These are phyloP conservation scores for Lutraria rhynchaena DNA, from an alignment of 1,140 invertebrate species.

Conservation along the genomic window DNA sequence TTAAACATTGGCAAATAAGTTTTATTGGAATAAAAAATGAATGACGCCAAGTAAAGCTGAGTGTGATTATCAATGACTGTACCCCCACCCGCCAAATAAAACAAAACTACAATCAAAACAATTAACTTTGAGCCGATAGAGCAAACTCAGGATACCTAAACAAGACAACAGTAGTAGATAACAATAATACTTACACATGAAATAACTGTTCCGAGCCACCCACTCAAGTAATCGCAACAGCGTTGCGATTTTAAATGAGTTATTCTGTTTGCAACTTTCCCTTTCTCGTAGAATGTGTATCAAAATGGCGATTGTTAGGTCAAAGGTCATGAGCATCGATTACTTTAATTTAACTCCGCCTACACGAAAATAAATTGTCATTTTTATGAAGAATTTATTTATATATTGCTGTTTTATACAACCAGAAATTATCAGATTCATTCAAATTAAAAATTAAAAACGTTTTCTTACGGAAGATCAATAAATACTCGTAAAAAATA, in stretches of 20 bases:
- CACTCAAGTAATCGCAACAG: neutral
- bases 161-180: neutral
- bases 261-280: neutral
- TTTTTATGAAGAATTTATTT: neutral
- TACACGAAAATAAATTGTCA: no score
- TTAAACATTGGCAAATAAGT: no score
- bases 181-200: constrained; percentile 6
- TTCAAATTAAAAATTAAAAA: no score
- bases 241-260: neutral
- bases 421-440: no score
- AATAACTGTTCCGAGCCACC: neutral
- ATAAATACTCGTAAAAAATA: no score
- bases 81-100: constrained; percentile 8
- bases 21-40: no score
- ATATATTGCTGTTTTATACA: neutral
- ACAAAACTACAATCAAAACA: constrained; percentile 17
- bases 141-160: no score
- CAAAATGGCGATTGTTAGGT: constrained; percentile 58
- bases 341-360: constrained; percentile 29
- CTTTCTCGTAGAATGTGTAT: constrained; percentile 27
- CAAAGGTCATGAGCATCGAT: constrained; percentile 66
- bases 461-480: no score
- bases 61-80: no score
- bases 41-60: no score
- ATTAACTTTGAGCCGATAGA: neutral